Evolutionary conservation across 2,113 vertebrate genomes (phyloP).

Genomic region (Panthera tigris): DNA sequence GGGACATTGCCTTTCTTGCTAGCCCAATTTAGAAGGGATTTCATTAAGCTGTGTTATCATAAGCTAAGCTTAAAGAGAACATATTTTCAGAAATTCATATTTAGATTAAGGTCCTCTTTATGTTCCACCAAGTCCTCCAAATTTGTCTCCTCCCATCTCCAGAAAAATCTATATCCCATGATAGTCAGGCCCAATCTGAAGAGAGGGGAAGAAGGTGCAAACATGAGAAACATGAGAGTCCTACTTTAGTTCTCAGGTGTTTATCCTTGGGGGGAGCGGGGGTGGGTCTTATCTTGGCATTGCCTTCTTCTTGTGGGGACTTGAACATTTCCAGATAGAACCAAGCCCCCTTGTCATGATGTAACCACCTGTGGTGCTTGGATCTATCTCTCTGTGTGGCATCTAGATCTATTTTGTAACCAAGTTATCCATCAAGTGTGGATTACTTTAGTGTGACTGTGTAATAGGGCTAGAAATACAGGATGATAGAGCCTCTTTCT

Average conservation of each 20-base stretch:
- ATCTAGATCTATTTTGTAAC: not conserved
- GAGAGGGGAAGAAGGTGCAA: not conserved
- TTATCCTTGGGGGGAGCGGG: not conserved
- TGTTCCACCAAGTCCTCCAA: not conserved
- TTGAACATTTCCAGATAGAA: not conserved
- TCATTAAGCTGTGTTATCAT: not conserved
- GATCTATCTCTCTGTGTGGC: not conserved
- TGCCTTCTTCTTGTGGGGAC: not conserved
- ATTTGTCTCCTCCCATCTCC: not conserved
- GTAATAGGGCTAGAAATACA: not conserved
- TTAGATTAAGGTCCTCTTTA: not conserved
- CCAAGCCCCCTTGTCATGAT: not conserved
- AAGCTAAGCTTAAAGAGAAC: not conserved
- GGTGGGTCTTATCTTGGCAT: not conserved
- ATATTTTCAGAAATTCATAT: constrained; percentile 26
- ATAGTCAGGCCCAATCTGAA: not conserved
- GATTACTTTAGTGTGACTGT: not conserved
- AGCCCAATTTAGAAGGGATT: constrained; percentile 1
- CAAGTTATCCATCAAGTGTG: not conserved
- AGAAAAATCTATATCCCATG: not conserved
- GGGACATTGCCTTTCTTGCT: not conserved
- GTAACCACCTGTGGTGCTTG: not conserved
- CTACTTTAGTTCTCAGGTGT: not conserved
- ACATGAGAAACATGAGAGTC: not conserved
- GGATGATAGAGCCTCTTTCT: not conserved